phyloP scores from a whole-genome alignment of 1,140 invertebrate species.

The Temnothorax curvispinosus region DNA sequence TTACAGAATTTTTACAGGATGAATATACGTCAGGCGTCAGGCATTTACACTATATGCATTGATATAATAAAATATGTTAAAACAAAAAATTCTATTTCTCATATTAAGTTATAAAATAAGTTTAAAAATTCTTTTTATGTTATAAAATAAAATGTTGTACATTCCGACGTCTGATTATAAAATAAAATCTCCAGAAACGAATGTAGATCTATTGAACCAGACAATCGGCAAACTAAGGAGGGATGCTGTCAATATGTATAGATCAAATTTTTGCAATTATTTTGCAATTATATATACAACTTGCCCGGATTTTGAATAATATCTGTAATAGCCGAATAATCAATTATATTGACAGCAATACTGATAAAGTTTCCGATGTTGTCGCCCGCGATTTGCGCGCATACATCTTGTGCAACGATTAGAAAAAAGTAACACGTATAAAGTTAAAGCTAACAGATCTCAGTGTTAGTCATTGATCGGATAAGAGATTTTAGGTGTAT shows the following conservation, averaged over 20 bases:
- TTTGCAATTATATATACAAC: not conserved
- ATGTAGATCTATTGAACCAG: not conserved
- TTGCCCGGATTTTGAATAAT: not conserved
- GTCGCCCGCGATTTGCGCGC: constrained; percentile 1
- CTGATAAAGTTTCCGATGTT: not conserved
- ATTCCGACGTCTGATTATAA: not conserved
- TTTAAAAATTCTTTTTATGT: not conserved
- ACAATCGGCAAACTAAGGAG: not conserved
- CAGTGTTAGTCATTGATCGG: constrained; percentile 40
- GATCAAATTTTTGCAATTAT: not conserved
- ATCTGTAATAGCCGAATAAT: not conserved
- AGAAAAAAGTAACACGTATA: constrained; percentile 33
- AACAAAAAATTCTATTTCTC: not conserved
- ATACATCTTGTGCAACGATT: constrained; percentile 49
- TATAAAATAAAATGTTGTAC: not conserved
- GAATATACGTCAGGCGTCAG: not conserved
- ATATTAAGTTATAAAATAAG: not conserved
- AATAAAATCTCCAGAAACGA: constrained; percentile 24
- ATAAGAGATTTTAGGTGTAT: constrained; percentile 71
- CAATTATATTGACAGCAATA: constrained; percentile 38
- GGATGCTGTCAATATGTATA: not conserved
- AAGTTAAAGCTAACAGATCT: constrained; percentile 22
- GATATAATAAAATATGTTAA: not conserved
- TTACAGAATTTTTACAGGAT: not conserved
- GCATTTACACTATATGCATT: not conserved